Conservation (phyloP, 2,888 invertebrate species). For the Ophion slaviceki region DNA sequence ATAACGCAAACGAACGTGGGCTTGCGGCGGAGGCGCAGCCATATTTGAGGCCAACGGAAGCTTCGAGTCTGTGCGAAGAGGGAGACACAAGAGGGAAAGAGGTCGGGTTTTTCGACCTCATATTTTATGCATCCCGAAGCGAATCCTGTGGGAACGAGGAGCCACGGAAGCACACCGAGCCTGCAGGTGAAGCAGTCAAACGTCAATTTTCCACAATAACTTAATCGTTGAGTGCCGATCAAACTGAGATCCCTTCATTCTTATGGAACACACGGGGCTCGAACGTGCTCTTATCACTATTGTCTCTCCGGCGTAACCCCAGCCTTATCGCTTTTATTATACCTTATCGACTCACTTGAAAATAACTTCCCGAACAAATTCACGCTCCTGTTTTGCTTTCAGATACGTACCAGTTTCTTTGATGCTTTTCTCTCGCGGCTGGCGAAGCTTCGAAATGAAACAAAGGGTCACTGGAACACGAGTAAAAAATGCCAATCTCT, state of each 20-base stretch:
- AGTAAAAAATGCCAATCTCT: no score
- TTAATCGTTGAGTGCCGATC: conserved; percentile 57
- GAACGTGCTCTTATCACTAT: neutral
- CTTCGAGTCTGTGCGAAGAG: conserved; percentile 12
- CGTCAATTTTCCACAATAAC: conserved; percentile 58
- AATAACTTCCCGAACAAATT: no score
- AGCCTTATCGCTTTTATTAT: no score
- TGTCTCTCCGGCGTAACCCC: neutral
- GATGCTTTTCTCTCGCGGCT: no score
- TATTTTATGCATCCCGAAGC: conserved; percentile 61
- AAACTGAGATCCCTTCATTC: conserved; percentile 10
- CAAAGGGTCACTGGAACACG: neutral
- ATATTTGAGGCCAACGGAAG: conserved; percentile 37
- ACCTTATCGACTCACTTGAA: no score
- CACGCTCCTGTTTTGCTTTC: no score
- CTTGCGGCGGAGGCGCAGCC: conserved; percentile 14
- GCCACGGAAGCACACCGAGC: conserved; percentile 12
- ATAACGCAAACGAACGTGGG: conserved; percentile 12
- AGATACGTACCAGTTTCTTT: no score
- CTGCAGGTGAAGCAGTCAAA: conserved; percentile 55
- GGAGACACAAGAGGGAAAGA: conserved; percentile 14
- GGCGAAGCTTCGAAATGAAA: neutral
- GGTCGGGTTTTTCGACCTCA: conserved; percentile 58
- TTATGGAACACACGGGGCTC: neutral
- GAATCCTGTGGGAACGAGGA: conserved; percentile 36